phyloP scores from a whole-genome alignment of 2,113 vertebrate species.

The Anoplopoma fimbria region DNA sequence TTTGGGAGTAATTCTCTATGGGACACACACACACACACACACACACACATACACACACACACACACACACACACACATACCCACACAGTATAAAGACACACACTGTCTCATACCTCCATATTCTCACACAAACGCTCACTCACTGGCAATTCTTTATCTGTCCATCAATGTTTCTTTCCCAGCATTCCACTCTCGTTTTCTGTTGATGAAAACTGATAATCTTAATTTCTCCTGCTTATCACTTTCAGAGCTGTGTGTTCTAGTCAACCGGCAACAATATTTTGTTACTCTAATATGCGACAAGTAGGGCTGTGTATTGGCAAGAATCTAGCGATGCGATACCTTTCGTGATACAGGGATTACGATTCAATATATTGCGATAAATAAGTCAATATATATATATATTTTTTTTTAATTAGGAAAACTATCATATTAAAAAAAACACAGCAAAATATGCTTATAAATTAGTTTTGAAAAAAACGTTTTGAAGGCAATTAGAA shows the following conservation, averaged over 20 bases:
- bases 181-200: not conserved
- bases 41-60: not conserved
- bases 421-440: not conserved
- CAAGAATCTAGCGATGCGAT: not conserved
- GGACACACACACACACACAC: slow-evolving; percentile 17
- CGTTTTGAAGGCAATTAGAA: too few relatives aligned
- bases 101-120: not conserved
- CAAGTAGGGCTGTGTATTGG: not conserved
- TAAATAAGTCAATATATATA: too few relatives aligned
- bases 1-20: slow-evolving; percentile 16
- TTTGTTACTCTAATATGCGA: not conserved
- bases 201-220: not conserved
- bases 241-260: not conserved
- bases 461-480: too few relatives aligned
- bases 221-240: not conserved
- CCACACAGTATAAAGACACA: not conserved
- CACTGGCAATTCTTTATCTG: not conserved
- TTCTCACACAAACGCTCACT: not conserved
- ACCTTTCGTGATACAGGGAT: not conserved
- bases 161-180: not conserved
- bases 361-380: too few relatives aligned
- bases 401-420: too few relatives aligned
- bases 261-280: not conserved
- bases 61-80: not conserved
- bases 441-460: not conserved